These are phyloP conservation scores for Halictus ligatus DNA, from an alignment of 2,888 invertebrate genomes.

Conservation along the genomic window DNA sequence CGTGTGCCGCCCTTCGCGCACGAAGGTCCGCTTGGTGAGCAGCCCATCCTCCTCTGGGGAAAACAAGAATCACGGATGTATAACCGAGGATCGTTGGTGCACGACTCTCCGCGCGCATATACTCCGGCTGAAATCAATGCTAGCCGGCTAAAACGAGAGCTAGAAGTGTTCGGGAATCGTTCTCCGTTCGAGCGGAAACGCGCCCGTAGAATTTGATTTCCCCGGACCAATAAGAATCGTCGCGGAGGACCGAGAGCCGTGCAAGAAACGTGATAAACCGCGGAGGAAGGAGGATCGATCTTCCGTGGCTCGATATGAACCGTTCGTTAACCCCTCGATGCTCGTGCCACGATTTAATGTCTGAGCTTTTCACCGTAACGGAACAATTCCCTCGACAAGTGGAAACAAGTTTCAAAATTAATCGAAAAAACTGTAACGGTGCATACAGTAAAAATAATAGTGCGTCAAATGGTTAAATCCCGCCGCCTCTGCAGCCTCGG, in stretches of 20 bases:
- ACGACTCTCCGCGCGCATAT: not conserved
- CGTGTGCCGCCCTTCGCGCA: constrained; percentile 82
- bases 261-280: constrained; percentile 37
- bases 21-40: constrained; percentile 72
- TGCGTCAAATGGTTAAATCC: constrained; percentile 46
- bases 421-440: not conserved
- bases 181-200: not conserved
- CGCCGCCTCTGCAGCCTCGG: constrained; percentile 2
- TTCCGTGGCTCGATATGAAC: constrained; percentile 20
- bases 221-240: constrained; percentile 8
- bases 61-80: not conserved
- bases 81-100: constrained; percentile 9
- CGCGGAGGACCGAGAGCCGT: not conserved
- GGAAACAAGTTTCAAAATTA: not conserved
- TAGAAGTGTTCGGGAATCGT: not conserved
- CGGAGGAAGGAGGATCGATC: constrained; percentile 24
- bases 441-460: not conserved
- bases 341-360: not conserved
- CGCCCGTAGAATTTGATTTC: constrained; percentile 18
- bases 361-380: not conserved
- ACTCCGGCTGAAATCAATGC: constrained; percentile 1
- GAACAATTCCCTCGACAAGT: not conserved
- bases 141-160: not conserved
- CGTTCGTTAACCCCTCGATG: constrained; percentile 15
- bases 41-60: constrained; percentile 73